phyloP scores from a whole-genome alignment of 2,888 invertebrate genomes.

The Drosophila greeni region DNA sequence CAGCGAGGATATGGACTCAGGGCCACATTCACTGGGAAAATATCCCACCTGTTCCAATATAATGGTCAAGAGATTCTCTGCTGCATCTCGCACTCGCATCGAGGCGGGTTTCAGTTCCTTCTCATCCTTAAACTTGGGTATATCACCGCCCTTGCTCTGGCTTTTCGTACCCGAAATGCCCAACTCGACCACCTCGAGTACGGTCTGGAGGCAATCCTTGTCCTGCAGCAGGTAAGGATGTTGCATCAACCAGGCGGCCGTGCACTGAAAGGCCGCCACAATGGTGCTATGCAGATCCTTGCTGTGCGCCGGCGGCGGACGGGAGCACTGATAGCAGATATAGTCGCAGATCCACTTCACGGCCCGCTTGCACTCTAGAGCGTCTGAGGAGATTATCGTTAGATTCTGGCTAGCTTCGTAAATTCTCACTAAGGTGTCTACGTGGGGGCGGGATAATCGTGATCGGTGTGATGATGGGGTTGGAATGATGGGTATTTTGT shows the following conservation, averaged over 20 bases:
- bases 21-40: slow-evolving; percentile 90
- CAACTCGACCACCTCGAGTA: slow-evolving; percentile 97
- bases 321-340: slow-evolving; percentile 95
- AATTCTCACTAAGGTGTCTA: slow-evolving; percentile 78
- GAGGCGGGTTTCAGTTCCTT: slow-evolving; percentile 98
- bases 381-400: slow-evolving; percentile 83
- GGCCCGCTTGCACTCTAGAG: slow-evolving; percentile 92
- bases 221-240: slow-evolving; percentile 94
- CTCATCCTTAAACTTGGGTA: slow-evolving; percentile 94
- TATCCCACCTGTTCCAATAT: slow-evolving; percentile 94
- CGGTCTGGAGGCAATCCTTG: slow-evolving; percentile 93
- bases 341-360: slow-evolving; percentile 99
- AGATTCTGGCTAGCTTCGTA: slow-evolving; percentile 79
- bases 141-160: slow-evolving; percentile 91
- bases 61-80: slow-evolving; percentile 93
- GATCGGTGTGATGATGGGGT: slow-evolving; percentile 16
- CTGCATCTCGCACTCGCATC: slow-evolving; percentile 97
- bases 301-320: slow-evolving; percentile 95
- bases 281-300: slow-evolving; percentile 96
- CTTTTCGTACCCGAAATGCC: slow-evolving; percentile 98
- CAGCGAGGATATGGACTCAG: slow-evolving; percentile 90
- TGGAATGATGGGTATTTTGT: neutral
- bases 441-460: too few relatives aligned
- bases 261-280: slow-evolving; percentile 94
- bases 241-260: slow-evolving; percentile 94